Conservation (phyloP, 2,888 invertebrate genomes). For the Salpingus planirostris region DNA sequence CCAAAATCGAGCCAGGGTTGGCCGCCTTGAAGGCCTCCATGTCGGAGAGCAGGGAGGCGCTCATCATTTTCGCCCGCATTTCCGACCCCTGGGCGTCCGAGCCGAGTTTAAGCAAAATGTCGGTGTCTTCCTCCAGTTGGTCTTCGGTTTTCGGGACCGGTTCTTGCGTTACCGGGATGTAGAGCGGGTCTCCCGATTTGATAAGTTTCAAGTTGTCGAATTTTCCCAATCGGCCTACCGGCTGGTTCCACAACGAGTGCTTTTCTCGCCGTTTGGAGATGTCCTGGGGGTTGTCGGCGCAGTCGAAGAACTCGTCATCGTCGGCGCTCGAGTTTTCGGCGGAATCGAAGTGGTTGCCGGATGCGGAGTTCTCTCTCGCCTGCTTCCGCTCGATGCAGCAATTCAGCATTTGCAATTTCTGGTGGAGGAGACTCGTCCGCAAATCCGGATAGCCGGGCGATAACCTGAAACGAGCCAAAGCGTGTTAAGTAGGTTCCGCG, state of each 20-base stretch:
- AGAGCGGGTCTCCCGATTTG: constrained; percentile 61
- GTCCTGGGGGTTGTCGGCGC: constrained; percentile 46
- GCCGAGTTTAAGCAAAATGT: constrained; percentile 79
- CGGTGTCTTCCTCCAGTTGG: constrained; percentile 87
- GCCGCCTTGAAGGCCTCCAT: constrained; percentile 99
- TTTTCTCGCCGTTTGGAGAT: constrained; percentile 32
- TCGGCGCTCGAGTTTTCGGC: constrained; percentile 38
- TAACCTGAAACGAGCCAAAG: constrained; percentile 66
- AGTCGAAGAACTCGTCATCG: constrained; percentile 78
- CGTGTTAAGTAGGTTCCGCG: no score
- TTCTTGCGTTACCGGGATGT: constrained; percentile 80
- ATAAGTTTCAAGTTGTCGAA: constrained; percentile 60
- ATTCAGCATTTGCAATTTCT: constrained; percentile 86
- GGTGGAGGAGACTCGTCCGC: constrained; percentile 78
- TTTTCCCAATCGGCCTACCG: constrained; percentile 60
- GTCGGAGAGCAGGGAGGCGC: constrained; percentile 88
- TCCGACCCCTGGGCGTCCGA: constrained; percentile 76
- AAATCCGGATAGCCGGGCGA: constrained; percentile 78
- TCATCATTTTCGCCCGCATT: constrained; percentile 87
- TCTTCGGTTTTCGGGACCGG: constrained; percentile 97
- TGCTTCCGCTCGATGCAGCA: constrained; percentile 63
- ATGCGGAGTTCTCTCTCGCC: constrained; percentile 42
- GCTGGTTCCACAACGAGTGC: constrained; percentile 47
- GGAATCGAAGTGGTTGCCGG: constrained; percentile 34
- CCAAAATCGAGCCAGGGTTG: constrained; percentile 82